Base-by-base conservation (phyloP, 2,888 invertebrate genomes). In the Dasysyrphus tricinctus region DNA sequence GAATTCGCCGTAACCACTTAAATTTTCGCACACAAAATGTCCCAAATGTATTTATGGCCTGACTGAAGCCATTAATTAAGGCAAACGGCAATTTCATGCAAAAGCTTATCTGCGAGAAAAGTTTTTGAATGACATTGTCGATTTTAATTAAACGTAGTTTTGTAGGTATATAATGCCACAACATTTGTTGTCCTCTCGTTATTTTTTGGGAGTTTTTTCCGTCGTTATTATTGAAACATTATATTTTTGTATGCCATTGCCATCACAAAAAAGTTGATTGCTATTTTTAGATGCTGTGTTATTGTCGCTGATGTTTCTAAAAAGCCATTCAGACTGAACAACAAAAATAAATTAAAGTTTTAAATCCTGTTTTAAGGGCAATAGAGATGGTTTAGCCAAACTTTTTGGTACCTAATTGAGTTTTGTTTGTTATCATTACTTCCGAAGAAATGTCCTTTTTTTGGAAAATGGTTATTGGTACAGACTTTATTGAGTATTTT, bases 121-220 rank as follows among this genome's bases (percentile, higher is more conserved):
- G 24, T 39, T 63, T 44, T 16, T 47, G 7, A 32, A 63, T 4
- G 44, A 44, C 63, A 19, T 67, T 49, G 49, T 19, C 67, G 34
- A 67, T 67, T 61, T 61, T 67, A 67, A 67, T 67, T 67, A 67
- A 49, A 67, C n/a, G 14, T 24, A 24, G 24, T 24, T 24, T 24
- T 24, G 24, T 24, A 24, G 24, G 24, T 24, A 24, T 65, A 32
- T 47, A 49, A 67, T 67, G 49, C 12, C 4, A 5, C 1, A 63
- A 29, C 47, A 16, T 65, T 29, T 32, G 44, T 16, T 59, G 19
- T 12, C 11, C 37, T 24, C 37, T 19, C 47, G 34, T 47, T 47
- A 8, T 4, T 32, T 44, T 29, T 19, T 5, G 49, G 19, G 5
- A 9, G 49, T 3, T 39, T 8, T 4, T 34, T 16, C 16, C 16